Conservation (phyloP, 2,113 vertebrate genomes). For the Panurus biarmicus region DNA sequence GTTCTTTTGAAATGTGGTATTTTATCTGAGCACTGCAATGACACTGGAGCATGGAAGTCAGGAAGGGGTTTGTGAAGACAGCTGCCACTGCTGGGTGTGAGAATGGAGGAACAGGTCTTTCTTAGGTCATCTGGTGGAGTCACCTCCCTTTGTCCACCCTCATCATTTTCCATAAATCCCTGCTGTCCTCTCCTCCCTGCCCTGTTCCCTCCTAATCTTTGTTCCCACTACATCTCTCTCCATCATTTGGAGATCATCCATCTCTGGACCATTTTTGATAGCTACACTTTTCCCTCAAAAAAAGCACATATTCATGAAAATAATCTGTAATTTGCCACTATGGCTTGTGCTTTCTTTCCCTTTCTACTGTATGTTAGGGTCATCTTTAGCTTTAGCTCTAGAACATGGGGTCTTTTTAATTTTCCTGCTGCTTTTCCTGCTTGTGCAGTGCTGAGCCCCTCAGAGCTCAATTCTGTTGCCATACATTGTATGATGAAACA, state of each 20-base stretch:
- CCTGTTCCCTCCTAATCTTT: not conserved
- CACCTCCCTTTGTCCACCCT: not conserved
- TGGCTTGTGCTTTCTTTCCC: not conserved
- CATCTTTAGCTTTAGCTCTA: not conserved
- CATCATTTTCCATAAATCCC: not conserved
- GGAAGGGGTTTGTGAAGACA: not conserved
- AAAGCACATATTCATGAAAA: not conserved
- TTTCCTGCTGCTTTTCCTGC: not conserved
- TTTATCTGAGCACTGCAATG: not conserved
- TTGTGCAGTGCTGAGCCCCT: not conserved
- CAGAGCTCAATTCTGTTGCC: not conserved
- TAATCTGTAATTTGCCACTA: not conserved
- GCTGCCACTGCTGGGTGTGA: not conserved
- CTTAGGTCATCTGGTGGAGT: not conserved
- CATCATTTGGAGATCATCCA: too few species aligned
- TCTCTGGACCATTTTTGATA: not conserved
- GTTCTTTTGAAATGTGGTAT: not conserved
- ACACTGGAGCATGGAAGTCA: not conserved
- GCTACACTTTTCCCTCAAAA: not conserved
- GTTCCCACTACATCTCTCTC: not conserved
- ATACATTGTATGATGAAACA: not conserved
- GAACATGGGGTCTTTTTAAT: not conserved
- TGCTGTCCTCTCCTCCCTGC: not conserved
- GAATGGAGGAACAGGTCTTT: not conserved
- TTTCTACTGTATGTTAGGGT: not conserved